These are phyloP conservation scores for Mormyrops boulengeri DNA, from an alignment of 2,797 vertebrate genomes.

Conservation along the genomic window DNA sequence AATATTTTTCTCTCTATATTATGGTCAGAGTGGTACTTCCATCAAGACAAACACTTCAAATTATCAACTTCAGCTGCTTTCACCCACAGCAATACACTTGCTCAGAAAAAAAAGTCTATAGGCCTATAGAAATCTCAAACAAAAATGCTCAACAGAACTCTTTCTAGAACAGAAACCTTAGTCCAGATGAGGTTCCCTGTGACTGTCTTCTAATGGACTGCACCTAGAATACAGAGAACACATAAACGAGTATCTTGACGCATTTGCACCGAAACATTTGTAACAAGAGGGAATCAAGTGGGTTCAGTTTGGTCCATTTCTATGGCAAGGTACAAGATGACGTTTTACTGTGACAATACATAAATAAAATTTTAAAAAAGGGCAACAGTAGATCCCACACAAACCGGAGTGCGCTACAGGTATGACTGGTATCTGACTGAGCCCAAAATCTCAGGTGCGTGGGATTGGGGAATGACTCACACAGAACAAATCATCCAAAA, in stretches of 20 bases:
- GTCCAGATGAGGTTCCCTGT: slow-evolving; percentile 69
- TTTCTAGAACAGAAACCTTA: slow-evolving; percentile 82
- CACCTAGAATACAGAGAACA: slow-evolving; percentile 90
- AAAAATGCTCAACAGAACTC: slow-evolving; percentile 39
- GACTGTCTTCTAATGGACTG: slow-evolving; percentile 71
- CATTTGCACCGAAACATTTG: slow-evolving; percentile 48
- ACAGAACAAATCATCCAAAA: background rate
- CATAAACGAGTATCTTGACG: slow-evolving; percentile 78
- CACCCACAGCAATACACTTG: background rate
- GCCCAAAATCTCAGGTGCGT: background rate
- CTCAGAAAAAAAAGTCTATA: slow-evolving; percentile 3
- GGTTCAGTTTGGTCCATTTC: slow-evolving; percentile 11
- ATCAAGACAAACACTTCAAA: background rate
- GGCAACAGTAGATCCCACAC: background rate
- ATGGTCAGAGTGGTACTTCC: background rate
- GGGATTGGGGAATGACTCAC: background rate
- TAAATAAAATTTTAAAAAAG: background rate
- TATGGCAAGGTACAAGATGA: slow-evolving; percentile 3
- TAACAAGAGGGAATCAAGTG: slow-evolving; percentile 15
- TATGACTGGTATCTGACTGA: background rate
- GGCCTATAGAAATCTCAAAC: background rate
- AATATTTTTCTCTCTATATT: background rate
- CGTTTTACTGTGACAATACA: background rate
- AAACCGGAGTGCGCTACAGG: background rate
- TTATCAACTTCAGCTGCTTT: background rate